Evolutionary conservation across 2,113 vertebrate species (phyloP).

Genomic region (Eulacestoma nigropectus): DNA sequence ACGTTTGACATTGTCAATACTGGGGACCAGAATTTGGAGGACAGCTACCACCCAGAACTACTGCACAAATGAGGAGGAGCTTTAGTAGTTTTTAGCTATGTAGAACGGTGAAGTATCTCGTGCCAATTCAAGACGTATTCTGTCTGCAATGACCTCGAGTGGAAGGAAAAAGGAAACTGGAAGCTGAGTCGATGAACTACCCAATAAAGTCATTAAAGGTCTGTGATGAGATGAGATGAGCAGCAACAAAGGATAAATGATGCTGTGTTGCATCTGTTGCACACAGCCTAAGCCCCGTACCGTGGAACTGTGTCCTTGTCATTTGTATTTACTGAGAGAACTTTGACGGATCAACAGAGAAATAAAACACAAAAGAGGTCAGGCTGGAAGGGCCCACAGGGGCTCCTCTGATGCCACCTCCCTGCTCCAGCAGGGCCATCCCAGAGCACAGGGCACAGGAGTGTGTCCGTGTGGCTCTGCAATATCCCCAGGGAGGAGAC

Average conservation of each 20-base stretch:
- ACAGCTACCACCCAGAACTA: neutral
- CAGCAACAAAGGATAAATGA: neutral
- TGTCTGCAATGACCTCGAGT: neutral
- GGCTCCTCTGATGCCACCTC: neutral
- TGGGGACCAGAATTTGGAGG: neutral
- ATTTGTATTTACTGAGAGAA: neutral
- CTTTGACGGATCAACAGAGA: neutral
- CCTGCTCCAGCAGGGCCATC: neutral
- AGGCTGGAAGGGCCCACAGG: neutral
- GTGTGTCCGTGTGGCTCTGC: neutral
- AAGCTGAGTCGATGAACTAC: neutral
- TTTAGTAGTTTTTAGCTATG: neutral
- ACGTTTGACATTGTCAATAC: neutral
- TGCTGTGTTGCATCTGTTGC: neutral
- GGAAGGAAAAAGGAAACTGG: neutral
- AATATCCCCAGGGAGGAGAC: neutral
- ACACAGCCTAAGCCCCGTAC: neutral
- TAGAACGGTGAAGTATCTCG: neutral
- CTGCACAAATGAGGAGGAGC: neutral
- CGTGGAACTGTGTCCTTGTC: neutral
- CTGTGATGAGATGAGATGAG: neutral
- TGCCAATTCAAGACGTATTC: neutral
- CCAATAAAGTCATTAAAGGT: neutral
- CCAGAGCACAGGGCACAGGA: neutral
- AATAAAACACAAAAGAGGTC: neutral